Evolutionary conservation across 2,888 invertebrate species (phyloP), one percentile per base, ranked within the genome.

Genomic region (Monopis laevigella): DNA sequence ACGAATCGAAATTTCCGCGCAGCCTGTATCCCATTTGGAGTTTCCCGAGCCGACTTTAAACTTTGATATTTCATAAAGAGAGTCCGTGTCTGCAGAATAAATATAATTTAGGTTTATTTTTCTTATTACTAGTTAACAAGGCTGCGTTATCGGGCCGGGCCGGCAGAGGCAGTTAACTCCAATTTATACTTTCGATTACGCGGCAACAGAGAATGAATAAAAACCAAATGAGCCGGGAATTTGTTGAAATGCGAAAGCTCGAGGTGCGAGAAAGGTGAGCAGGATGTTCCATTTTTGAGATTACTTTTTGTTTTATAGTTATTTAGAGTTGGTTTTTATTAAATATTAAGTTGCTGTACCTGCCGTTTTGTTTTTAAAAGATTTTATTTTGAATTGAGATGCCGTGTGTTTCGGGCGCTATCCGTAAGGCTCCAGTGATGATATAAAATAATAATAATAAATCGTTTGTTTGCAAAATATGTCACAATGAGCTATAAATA

Each of bases 141-240:
- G 62, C 59, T 52, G 62, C 58, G 68, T 62, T 73, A 73, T 72
- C 73, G 68, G 68, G 52, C 63, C 60, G 59, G 61, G 65, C 59
- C 57, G 59, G 60, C 58, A 55, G 48, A 56, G 59, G 72, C 65
- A 65, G 67, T 69, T 71, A 71, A 62, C 67, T 59, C 62, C 66
- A 74, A 74, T 80, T 78, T 78, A 80, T 78, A 69, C 70, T 77
- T 80, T 80, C 78, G 78, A 80, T 80, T 80, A 78, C 68, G 59
- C 56, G 62, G 62, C 53, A 29, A 24, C 59, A 59, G 55, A 57
- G 69, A 67, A 68, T 72, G 75, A 77, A 75, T 78, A 78, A 78
- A 78, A 78, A 77, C 74, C 77, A 77, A 80, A 78, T 78, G 77
- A 78, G 72, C 68, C 63, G 64, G 56, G 67, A 72, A 77, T 77